Evolutionary conservation across 1,140 invertebrate species (phyloP), one percentile per base, ranked within the genome.

Genomic region (Drosophila punjabiensis): DNA sequence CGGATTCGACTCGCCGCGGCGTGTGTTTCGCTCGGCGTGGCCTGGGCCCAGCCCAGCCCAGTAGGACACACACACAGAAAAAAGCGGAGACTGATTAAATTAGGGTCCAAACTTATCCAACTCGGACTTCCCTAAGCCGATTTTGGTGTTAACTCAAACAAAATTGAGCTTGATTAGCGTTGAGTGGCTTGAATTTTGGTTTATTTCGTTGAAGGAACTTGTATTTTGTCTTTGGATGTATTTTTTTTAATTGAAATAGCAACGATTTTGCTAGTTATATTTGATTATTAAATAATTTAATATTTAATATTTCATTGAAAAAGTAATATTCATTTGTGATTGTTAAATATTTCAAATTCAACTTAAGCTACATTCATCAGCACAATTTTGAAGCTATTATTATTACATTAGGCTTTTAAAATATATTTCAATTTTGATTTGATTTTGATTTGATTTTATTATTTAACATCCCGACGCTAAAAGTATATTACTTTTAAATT

Each of bases 31-130:
- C n/a, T 30, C 14, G 47, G 43, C 65, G 30, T 66, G 48, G 32
- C 48, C 16, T 6, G 14, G 67, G 56, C 66, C 71, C 55, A 71
- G 20, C 63, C 70, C 78, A 64, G 52, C 30, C 71, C 13, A 24
- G 24, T 47, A 39, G 33, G 60, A 33, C 32, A 66, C 70, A 66
- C 67, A 60, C 55, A 37, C 24, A 50, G 48, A 35, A 69, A 53
- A 71, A 71, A 71, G 33, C n/a, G 50, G 64, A 41, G 67, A 71
- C 33, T 69, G 65, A 71, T 71, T 71, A 67, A 71, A 71, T 71
- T 71, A 71, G 48, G 52, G 32, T 35, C 14, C 65, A 56, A 56
- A 71, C 64, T 71, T 68, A 55, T 47, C 60, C 28, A 37, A 68
- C 43, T 71, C 39, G 37, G 52, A 68, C 33, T 71, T 69, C 30